A percentile compares a stretch with the other conserved stretches of the same genome.
These are phyloP conservation scores for Heliconius hortense DNA, from an alignment of 2,888 invertebrate species.

Conservation along the genomic window DNA sequence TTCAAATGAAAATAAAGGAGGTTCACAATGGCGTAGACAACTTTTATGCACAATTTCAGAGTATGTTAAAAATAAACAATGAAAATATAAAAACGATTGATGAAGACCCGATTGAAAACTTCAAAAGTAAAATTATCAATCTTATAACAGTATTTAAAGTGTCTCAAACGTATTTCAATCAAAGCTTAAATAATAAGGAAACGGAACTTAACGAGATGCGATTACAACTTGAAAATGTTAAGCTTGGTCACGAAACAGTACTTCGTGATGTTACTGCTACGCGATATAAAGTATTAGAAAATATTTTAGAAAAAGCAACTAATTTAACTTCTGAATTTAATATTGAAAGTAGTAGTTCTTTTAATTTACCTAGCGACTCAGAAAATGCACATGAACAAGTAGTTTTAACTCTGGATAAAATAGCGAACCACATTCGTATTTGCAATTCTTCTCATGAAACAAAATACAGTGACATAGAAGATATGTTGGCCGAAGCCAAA, in stretches of 20 bases:
- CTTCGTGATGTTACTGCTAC: slow-evolving; percentile 37
- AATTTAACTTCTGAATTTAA: slow-evolving; percentile 48
- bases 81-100: slow-evolving; percentile 18
- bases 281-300: slow-evolving; percentile 49
- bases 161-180: slow-evolving; percentile 37
- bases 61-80: slow-evolving; percentile 6
- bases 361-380: slow-evolving; percentile 40
- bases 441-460: slow-evolving; percentile 45
- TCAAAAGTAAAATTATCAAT: slow-evolving; percentile 43
- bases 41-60: slow-evolving; percentile 38
- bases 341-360: slow-evolving; percentile 45
- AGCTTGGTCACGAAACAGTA: slow-evolving; percentile 27
- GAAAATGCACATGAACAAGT: slow-evolving; percentile 50
- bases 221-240: slow-evolving; percentile 30
- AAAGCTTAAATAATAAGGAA: slow-evolving; percentile 45
- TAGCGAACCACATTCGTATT: slow-evolving; percentile 48
- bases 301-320: slow-evolving; percentile 49
- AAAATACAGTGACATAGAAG: slow-evolving; percentile 43
- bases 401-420: slow-evolving; percentile 53
- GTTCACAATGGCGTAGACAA: slow-evolving; percentile 42
- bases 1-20: slow-evolving; percentile 40
- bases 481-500: slow-evolving; percentile 48
- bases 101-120: slow-evolving; percentile 30
- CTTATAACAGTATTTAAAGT: slow-evolving; percentile 35
- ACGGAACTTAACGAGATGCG: slow-evolving; percentile 43